phyloP scores from a whole-genome alignment of 2,888 invertebrate genomes.

The Melangyna quadrimaculata region DNA sequence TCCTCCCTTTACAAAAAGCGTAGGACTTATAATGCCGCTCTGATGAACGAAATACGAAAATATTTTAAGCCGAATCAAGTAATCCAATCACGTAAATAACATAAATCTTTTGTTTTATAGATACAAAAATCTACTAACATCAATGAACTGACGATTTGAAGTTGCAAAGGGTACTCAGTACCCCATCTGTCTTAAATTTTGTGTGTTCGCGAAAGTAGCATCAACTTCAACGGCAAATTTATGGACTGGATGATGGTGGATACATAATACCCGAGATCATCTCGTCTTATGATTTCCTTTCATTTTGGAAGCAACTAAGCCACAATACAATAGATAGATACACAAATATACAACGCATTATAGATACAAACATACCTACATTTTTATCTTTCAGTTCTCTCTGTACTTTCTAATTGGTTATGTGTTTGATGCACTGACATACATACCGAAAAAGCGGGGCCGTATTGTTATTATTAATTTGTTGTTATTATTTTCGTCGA shows the following conservation, averaged over 20 bases:
- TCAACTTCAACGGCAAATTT: background rate
- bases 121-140: background rate
- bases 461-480: slow-evolving; percentile 67
- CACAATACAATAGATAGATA: slow-evolving; percentile 19
- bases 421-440: slow-evolving; percentile 70
- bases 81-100: slow-evolving; percentile 63
- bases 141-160: background rate
- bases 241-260: background rate
- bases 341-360: slow-evolving; percentile 56
- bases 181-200: background rate
- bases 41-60: background rate
- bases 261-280: slow-evolving; percentile 32
- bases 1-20: slow-evolving; percentile 3
- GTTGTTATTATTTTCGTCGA: slow-evolving; percentile 56
- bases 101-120: slow-evolving; percentile 42
- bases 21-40: slow-evolving; percentile 19
- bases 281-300: slow-evolving; percentile 68
- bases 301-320: slow-evolving; percentile 47
- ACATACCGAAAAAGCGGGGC: slow-evolving; percentile 49
- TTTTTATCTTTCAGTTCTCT: slow-evolving; percentile 64
- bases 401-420: slow-evolving; percentile 72
- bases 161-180: background rate
- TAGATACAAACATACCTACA: slow-evolving; percentile 47
- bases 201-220: slow-evolving; percentile 62
- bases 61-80: slow-evolving; percentile 28